A percentile compares a stretch with the other conserved stretches of the same genome.
Evolutionary conservation across 2,888 invertebrate species (phyloP).

Genomic region (Eupithecia subfuscata): DNA sequence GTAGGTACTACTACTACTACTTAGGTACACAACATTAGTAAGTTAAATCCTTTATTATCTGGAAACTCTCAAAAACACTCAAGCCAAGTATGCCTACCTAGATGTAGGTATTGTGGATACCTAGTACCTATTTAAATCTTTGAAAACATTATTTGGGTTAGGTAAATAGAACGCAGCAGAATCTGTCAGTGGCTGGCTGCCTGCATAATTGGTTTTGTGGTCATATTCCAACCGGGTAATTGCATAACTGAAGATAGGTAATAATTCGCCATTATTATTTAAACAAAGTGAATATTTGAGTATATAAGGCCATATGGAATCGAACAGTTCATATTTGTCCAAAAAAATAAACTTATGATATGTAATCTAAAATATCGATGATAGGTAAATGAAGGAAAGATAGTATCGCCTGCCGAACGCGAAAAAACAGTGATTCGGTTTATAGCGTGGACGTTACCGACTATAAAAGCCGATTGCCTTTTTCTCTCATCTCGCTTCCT

Average conservation of each 20-base stretch:
- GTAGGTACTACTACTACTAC: no score
- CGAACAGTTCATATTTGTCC: no score
- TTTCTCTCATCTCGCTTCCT: conserved; percentile 38
- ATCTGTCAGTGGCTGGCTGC: conserved; percentile 21
- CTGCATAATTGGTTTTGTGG: conserved; percentile 27
- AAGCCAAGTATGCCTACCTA: neutral
- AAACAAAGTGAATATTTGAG: neutral
- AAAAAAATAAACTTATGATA: no score
- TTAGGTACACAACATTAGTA: no score
- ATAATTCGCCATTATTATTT: neutral
- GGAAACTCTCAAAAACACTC: neutral
- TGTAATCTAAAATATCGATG: neutral
- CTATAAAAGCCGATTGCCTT: conserved; percentile 43
- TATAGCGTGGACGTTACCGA: conserved; percentile 33
- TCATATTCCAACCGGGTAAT: conserved; percentile 24
- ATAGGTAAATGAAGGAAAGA: neutral
- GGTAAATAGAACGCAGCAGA: conserved; percentile 16
- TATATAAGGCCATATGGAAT: neutral
- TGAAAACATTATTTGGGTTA: neutral
- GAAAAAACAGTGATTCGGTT: conserved; percentile 37
- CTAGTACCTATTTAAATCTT: neutral
- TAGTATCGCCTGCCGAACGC: neutral
- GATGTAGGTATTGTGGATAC: neutral
- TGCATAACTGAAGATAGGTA: neutral
- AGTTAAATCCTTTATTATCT: no score